Evolutionary conservation across 1,140 invertebrate species (phyloP).

Genomic region (Gerris buenoi): DNA sequence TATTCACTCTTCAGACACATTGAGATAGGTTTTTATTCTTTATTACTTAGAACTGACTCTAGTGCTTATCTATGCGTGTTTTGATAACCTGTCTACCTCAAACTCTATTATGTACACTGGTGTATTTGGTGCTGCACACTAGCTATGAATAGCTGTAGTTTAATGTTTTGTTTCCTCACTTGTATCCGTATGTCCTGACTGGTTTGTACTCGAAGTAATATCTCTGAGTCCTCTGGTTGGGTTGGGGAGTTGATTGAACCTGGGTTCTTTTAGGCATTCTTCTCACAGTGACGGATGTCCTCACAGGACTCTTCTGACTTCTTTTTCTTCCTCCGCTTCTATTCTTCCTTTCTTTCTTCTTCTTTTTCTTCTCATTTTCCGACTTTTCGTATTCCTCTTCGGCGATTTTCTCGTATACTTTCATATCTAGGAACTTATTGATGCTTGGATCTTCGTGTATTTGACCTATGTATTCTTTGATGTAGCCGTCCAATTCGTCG

Average conservation of each 20-base stretch:
- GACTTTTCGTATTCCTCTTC: conserved; percentile 8
- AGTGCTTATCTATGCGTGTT: too few species aligned
- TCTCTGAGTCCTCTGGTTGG: not conserved
- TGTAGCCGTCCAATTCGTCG: conserved; percentile 9
- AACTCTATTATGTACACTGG: too few species aligned
- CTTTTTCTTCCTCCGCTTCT: not conserved
- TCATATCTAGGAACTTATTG: not conserved
- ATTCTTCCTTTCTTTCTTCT: not conserved
- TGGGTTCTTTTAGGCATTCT: not conserved
- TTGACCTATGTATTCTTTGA: conserved; percentile 10
- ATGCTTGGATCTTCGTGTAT: conserved; percentile 4
- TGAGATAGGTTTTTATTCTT: too few species aligned
- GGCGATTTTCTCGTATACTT: conserved; percentile 10
- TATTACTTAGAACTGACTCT: too few species aligned
- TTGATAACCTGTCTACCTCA: too few species aligned
- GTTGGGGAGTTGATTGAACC: not conserved
- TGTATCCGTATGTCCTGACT: not conserved
- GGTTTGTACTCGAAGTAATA: not conserved
- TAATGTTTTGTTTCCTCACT: not conserved
- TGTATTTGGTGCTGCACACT: too few species aligned
- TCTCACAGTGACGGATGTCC: not conserved
- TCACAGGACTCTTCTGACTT: too few species aligned
- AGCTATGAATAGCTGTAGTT: too few species aligned
- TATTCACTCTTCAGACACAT: too few species aligned
- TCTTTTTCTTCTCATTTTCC: not conserved